These are phyloP conservation scores for Acarapis woodi DNA, from an alignment of 1,140 invertebrate genomes.

Conservation along the genomic window DNA sequence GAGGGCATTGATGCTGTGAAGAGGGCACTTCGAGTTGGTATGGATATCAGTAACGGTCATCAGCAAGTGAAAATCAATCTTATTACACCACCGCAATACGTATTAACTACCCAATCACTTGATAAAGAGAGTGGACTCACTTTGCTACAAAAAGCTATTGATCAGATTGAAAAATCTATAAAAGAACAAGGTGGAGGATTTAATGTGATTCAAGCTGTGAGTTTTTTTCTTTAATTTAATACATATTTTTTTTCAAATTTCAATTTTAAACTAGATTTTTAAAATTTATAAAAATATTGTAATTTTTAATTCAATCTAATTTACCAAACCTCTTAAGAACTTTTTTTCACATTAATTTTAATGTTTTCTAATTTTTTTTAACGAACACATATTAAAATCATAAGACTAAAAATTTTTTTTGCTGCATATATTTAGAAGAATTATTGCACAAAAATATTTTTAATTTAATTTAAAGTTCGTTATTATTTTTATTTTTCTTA, in stretches of 20 bases:
- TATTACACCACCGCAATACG: conserved; percentile 90
- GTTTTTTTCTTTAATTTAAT: conserved; percentile 15
- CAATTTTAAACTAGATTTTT: too few relatives aligned
- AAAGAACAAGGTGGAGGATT: conserved; percentile 59
- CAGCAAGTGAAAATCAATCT: conserved; percentile 95
- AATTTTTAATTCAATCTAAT: neutral
- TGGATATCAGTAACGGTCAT: conserved; percentile 67
- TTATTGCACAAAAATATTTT: too few relatives aligned
- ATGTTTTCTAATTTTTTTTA: too few relatives aligned
- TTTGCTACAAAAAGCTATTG: conserved; percentile 57
- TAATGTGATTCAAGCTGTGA: conserved; percentile 72
- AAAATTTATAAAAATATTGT: neutral
- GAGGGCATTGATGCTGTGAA: conserved; percentile 98
- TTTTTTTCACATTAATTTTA: neutral
- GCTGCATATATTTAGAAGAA: too few relatives aligned
- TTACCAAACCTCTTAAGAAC: neutral
- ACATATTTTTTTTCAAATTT: conserved; percentile 7
- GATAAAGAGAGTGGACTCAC: conserved; percentile 77
- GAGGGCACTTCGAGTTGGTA: conserved; percentile 57
- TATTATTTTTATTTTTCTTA: too few relatives aligned
- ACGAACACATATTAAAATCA: too few relatives aligned
- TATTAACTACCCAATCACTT: conserved; percentile 90
- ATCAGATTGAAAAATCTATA: conserved; percentile 57
- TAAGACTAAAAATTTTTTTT: too few relatives aligned
- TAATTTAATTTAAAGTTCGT: too few relatives aligned